Base-by-base conservation (phyloP, 2,888 invertebrate genomes). In the Drosophila suboccidentalis region DNA sequence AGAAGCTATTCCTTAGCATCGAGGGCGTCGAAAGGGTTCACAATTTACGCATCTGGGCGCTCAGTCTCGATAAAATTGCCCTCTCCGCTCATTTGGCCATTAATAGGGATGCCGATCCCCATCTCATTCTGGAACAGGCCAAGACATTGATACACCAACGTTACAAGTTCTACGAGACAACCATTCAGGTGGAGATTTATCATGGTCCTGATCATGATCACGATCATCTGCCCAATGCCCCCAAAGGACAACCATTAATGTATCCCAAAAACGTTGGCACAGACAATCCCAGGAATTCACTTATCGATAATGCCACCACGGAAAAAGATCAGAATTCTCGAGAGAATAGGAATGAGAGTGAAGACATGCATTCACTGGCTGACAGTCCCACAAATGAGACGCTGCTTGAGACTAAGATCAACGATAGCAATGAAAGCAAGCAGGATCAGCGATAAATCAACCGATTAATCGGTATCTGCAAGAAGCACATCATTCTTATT, bases 21-120 rank as follows among this genome's bases (percentile, higher is more conserved):
- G 69, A 81, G 0, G 86, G 86, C 1, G 90, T 87, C 0, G 47
- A 62, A 19, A 78, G 87, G n/a, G 90, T 87, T 0, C 90, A 87
- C 44, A 87, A 90, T 58, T 55, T 87, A 10, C 75, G 86, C 15
- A 87, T 87, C 17, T 87, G 86, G 86, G 86, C 86, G 0, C 8
- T 87, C 19, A 89, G 84, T 38, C 39, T 87, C 13, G 75, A 75
- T 22, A 90, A 84, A 17, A 34, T 89, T 0, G 86, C 86, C 0
- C 58, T 90, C 13, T 79, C 90, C 2, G 86, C 90, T 4, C 86
- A 87, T 50, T 49, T 87, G 70, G 90, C 85, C 19, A 84, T 90
- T 5, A 4, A 34, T 0, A 44, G 61, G 22, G 51, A 78, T 17
- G 71, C 77, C 0, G 90, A 90, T 90, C 71, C 86, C 0, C 90